Conservation (phyloP, 2,888 invertebrate species). For the Macaria notata region DNA sequence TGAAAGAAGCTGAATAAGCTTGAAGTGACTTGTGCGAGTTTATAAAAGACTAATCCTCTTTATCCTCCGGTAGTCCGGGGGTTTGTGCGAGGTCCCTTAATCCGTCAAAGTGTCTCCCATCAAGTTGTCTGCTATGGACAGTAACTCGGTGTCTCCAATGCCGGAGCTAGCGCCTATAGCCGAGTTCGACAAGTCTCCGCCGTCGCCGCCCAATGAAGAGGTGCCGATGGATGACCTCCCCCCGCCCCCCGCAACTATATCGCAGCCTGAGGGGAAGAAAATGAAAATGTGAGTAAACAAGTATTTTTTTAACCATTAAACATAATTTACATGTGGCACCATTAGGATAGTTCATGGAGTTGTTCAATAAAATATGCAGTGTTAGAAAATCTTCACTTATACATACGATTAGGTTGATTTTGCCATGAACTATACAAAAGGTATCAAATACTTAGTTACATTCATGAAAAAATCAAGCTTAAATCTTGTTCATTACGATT, state of each 20-base stretch:
- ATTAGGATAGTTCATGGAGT: too few relatives aligned
- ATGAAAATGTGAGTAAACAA: conserved; percentile 69
- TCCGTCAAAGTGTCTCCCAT: conserved; percentile 80
- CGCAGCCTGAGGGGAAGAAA: conserved; percentile 81
- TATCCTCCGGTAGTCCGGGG: conserved; percentile 66
- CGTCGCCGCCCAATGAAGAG: conserved; percentile 84
- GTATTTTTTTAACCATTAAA: neutral
- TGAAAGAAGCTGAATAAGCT: conserved; percentile 3
- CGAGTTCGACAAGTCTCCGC: conserved; percentile 87
- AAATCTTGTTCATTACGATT: too few relatives aligned
- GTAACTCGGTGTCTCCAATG: conserved; percentile 87
- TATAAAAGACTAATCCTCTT: conserved; percentile 18
- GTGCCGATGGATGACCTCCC: conserved; percentile 86
- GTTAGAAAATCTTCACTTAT: too few relatives aligned
- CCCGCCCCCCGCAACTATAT: conserved; percentile 83
- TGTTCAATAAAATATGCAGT: too few relatives aligned
- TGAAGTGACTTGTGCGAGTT: conserved; percentile 9
- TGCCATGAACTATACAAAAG: too few relatives aligned
- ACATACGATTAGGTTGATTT: too few relatives aligned
- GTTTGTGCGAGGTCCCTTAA: conserved; percentile 49
- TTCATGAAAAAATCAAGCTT: too few relatives aligned
- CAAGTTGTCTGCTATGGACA: conserved; percentile 84
- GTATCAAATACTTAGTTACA: too few relatives aligned
- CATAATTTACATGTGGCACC: too few relatives aligned
- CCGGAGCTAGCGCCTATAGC: conserved; percentile 86